These are phyloP conservation scores for Mastigias papua DNA, from an alignment of 30 jellyfish, hydroid and myxozoan species.

Conservation along the genomic window DNA sequence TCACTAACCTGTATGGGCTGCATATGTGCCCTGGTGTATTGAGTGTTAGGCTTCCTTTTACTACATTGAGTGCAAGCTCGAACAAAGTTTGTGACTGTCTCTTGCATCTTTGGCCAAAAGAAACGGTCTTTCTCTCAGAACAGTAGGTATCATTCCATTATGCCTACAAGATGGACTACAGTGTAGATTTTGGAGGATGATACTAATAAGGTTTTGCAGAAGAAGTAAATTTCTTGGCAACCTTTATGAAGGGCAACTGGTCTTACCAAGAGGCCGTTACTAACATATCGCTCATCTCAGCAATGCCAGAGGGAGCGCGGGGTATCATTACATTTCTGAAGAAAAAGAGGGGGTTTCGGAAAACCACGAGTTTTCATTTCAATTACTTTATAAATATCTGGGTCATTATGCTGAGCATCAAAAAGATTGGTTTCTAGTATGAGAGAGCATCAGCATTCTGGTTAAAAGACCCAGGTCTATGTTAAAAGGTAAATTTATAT, in stretches of 20 bases:
- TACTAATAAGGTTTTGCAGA: background rate
- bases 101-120: background rate
- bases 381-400: background rate
- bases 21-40: background rate
- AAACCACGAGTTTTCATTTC: background rate
- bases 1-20: conserved; percentile 19
- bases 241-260: background rate
- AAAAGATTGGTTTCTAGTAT: background rate
- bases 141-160: background rate
- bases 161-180: conserved; percentile 21
- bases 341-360: conserved; percentile 47
- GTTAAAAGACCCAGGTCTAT: conserved; percentile 47
- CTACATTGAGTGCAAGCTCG: too few species aligned
- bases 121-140: background rate
- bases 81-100: background rate
- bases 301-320: conserved; percentile 49
- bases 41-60: too few species aligned
- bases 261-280: conserved; percentile 21
- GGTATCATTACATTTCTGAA: background rate
- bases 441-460: conserved; percentile 68
- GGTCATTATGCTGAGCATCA: conserved; percentile 11
- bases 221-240: background rate
- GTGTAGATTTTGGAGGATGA: conserved; percentile 44
- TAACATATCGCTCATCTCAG: conserved; percentile 11
- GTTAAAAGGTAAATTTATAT: conserved; percentile 6